Evolutionary conservation across 2,113 vertebrate species (phyloP).

Genomic region (Danio rerio): GRCz12tu NC_133177.1:36429501-36430000

Average conservation of each 20-base stretch:
- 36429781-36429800: neutral
- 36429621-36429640: conserved; percentile 9
- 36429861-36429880: conserved; percentile 46
- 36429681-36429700: conserved; percentile 50
- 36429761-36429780: neutral
- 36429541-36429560: too few relatives aligned
- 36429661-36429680: conserved; percentile 62
- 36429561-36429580: neutral
- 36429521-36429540: too few relatives aligned
- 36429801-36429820: neutral
- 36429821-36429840: neutral
- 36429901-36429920: conserved; percentile 61
- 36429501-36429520: too few relatives aligned
- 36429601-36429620: conserved; percentile 18
- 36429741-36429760: neutral
- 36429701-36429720: neutral
- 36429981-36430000: conserved; percentile 82
- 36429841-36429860: neutral
- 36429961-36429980: conserved; percentile 78
- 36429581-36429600: neutral
- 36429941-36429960: conserved; percentile 74
- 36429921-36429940: conserved; percentile 53
- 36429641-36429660: conserved; percentile 57
- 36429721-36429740: neutral
- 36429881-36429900: conserved; percentile 32